Percentiles rank a stretch among this genome's conserved stretches.
Conservation (phyloP, 92 coral and sea anemone genomes). For the Porites divaricata region DNA sequence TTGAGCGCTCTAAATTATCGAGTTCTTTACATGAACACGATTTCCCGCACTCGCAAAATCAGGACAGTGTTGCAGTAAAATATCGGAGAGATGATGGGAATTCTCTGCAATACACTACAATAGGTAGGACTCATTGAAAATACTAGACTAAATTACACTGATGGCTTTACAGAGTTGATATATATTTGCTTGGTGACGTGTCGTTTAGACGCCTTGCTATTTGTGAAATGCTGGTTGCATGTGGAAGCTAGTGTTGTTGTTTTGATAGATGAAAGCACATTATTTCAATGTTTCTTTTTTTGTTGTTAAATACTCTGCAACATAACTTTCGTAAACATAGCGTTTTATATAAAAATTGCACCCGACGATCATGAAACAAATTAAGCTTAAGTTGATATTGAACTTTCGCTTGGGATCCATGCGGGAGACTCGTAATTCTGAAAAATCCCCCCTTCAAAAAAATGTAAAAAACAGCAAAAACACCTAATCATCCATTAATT, state of each 20-base stretch:
- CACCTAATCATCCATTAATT: too few relatives aligned
- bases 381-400: too few relatives aligned
- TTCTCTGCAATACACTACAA: neutral
- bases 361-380: too few relatives aligned
- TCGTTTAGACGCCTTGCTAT: neutral
- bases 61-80: slow-evolving; percentile 1
- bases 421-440: too few relatives aligned
- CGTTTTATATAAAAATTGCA: too few relatives aligned
- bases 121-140: neutral
- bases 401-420: too few relatives aligned
- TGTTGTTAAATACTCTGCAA: neutral
- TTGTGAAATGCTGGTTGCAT: neutral
- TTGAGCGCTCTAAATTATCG: slow-evolving; percentile 13
- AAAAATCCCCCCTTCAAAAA: too few relatives aligned
- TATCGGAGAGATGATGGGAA: slow-evolving; percentile 25
- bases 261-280: neutral
- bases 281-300: neutral
- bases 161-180: neutral
- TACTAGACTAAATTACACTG: neutral
- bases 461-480: too few relatives aligned
- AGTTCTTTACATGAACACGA: slow-evolving; percentile 48
- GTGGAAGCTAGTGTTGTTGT: neutral
- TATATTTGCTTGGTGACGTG: neutral
- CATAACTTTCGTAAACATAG: too few relatives aligned
- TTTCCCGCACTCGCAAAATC: slow-evolving; percentile 41